phyloP scores from a whole-genome alignment of 2,888 invertebrate genomes.

The Volucella zonaria region DNA sequence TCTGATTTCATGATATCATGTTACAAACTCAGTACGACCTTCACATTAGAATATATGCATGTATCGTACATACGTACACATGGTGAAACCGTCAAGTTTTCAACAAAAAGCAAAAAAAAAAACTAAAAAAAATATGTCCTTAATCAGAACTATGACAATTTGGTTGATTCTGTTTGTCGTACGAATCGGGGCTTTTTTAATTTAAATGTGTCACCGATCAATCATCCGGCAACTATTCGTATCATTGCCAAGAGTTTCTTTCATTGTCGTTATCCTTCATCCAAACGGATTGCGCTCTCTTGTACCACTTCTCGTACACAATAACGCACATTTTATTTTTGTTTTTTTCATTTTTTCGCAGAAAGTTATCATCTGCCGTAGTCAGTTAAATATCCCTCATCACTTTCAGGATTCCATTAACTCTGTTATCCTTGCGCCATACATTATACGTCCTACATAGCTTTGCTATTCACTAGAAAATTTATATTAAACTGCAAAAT shows the following conservation, averaged over 20 bases:
- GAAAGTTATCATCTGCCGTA: constrained; percentile 61
- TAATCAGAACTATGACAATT: too few species aligned
- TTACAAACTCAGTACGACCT: too few species aligned
- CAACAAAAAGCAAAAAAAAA: too few species aligned
- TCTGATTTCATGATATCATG: too few species aligned
- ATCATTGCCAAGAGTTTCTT: constrained; percentile 61
- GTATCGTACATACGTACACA: too few species aligned
- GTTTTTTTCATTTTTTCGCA: not conserved
- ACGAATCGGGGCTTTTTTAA: constrained; percentile 26
- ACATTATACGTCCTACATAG: constrained; percentile 58
- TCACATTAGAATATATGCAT: too few species aligned
- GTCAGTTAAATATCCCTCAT: constrained; percentile 70
- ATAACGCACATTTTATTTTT: constrained; percentile 54
- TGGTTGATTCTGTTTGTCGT: too few species aligned
- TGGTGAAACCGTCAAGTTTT: too few species aligned
- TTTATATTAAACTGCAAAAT: constrained; percentile 63
- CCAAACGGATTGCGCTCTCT: not conserved
- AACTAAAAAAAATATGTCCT: too few species aligned
- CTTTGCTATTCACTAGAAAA: constrained; percentile 44
- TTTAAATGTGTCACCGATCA: constrained; percentile 69
- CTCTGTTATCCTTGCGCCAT: constrained; percentile 59
- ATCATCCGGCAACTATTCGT: constrained; percentile 54
- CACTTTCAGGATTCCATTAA: constrained; percentile 73
- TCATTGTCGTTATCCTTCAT: constrained; percentile 15
- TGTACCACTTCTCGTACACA: not conserved